Evolutionary conservation across 2,113 vertebrate species (phyloP).

Genomic region (Solenodon paradoxus): DNA sequence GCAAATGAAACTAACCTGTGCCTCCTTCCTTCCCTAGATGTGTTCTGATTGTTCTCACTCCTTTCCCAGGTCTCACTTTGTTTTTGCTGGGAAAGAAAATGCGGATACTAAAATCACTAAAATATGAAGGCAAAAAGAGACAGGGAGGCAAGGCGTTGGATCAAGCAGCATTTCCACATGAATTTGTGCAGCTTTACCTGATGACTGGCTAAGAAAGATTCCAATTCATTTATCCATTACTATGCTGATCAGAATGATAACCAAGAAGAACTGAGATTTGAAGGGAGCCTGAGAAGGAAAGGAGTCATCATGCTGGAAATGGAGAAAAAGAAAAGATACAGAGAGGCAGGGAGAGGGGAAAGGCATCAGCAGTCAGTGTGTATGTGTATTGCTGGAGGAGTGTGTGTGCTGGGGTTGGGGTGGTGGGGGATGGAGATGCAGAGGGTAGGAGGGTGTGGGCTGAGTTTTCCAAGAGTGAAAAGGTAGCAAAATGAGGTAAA

Average conservation of each 20-base stretch:
- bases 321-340: neutral
- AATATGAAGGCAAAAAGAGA: neutral
- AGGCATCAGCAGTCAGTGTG: neutral
- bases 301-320: neutral
- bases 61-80: neutral
- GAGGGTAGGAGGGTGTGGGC: neutral
- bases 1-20: slow-evolving; percentile 20
- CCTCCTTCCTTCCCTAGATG: neutral
- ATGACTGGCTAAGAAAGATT: neutral
- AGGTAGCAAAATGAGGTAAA: neutral
- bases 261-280: neutral
- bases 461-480: neutral
- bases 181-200: neutral
- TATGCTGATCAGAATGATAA: neutral
- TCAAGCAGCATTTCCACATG: neutral
- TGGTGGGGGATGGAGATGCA: neutral
- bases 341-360: neutral
- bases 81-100: neutral
- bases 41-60: neutral
- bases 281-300: neutral
- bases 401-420: no score
- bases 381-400: neutral
- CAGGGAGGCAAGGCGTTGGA: neutral
- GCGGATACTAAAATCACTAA: neutral
- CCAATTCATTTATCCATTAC: neutral